Conservation (phyloP, 2,888 invertebrate genomes). For the Rhopalosiphum nymphaeae region DNA sequence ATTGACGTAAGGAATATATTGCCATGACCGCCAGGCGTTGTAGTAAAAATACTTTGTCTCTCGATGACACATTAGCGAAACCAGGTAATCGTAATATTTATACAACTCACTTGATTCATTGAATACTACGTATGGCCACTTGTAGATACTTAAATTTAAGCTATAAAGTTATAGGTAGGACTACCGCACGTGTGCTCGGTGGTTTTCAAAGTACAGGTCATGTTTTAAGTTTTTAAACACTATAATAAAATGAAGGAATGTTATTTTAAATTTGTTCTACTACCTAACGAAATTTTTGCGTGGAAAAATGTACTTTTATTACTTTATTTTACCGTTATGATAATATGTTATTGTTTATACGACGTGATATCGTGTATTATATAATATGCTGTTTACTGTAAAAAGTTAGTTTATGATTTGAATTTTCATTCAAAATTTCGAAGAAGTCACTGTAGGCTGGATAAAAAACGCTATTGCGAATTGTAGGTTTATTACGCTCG, state of each 20-base stretch:
- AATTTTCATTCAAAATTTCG: not conserved
- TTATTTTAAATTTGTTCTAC: not conserved
- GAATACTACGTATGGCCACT: not conserved
- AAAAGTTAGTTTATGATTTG: not conserved
- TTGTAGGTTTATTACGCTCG: not conserved
- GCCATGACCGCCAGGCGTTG: not conserved
- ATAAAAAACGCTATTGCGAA: not conserved
- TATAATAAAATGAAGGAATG: not conserved
- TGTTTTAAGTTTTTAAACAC: not conserved
- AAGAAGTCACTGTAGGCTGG: not conserved
- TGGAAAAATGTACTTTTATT: not conserved
- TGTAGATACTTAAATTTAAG: not conserved
- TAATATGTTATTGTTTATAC: not conserved
- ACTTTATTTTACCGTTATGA: not conserved
- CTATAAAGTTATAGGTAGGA: not conserved
- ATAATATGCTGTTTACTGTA: not conserved
- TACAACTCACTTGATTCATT: not conserved
- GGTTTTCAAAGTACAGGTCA: not conserved
- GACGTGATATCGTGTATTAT: not conserved
- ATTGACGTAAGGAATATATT: not conserved
- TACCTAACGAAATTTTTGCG: not conserved
- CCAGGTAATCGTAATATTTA: conserved; percentile 34
- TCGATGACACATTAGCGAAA: conserved; percentile 37
- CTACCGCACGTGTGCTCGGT: not conserved
- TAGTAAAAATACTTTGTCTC: conserved; percentile 39